A percentile compares a stretch with the other conserved stretches of the same genome.
Conservation (phyloP, 2,797 vertebrate genomes). For the Lophius americanus region DNA sequence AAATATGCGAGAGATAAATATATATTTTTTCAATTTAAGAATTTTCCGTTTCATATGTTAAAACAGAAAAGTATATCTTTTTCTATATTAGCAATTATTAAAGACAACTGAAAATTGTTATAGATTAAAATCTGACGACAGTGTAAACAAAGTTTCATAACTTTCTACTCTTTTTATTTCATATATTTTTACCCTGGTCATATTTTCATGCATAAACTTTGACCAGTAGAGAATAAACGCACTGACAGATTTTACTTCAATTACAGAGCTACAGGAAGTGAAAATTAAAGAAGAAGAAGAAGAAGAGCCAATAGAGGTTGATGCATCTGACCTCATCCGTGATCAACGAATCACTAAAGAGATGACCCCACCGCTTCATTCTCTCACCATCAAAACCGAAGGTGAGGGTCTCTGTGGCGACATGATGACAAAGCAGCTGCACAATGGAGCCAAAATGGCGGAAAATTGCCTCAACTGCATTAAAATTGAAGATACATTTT, state of each 20-base stretch:
- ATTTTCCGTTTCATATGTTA: no score
- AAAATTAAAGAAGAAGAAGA: conserved; percentile 61
- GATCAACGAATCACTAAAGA: conserved; percentile 38
- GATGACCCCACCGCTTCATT: not conserved
- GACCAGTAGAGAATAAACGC: not conserved
- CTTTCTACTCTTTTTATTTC: no score
- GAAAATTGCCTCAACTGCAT: conserved; percentile 39
- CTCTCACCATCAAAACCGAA: conserved; percentile 54
- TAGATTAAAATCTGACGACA: no score
- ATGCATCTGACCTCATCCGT: conserved; percentile 15
- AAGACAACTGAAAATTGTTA: no score
- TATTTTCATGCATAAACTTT: no score
- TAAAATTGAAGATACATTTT: conserved; percentile 42
- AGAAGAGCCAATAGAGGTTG: conserved; percentile 69
- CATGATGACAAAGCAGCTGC: conserved; percentile 8
- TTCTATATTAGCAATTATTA: no score
- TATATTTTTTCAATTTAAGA: no score
- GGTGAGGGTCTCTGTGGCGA: conserved; percentile 11
- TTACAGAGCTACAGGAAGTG: conserved; percentile 71
- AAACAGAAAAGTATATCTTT: no score
- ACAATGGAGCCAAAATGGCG: conserved; percentile 44
- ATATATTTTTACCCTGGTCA: no score
- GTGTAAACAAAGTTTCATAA: no score
- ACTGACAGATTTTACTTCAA: conserved; percentile 19
- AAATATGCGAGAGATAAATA: no score